A percentile compares a stretch with the other conserved stretches of the same genome.
Evolutionary conservation across 2,797 vertebrate species (phyloP).

Genomic region (Phataginus tetradactyla): DNA sequence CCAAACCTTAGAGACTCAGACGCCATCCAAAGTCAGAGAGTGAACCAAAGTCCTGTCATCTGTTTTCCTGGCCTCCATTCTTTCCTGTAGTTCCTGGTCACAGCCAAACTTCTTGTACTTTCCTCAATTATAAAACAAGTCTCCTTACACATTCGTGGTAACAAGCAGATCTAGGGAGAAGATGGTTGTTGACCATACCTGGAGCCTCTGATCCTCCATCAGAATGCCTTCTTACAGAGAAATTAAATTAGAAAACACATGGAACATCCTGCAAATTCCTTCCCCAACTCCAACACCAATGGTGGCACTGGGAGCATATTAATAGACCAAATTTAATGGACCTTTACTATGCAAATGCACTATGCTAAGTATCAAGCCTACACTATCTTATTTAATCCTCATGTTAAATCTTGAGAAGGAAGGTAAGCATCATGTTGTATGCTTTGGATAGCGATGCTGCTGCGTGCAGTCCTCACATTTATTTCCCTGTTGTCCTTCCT

Average conservation of each 20-base stretch:
- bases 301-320: background rate
- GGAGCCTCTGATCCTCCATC: background rate
- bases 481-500: constrained; percentile 2
- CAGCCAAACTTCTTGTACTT: background rate
- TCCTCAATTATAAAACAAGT: background rate
- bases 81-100: background rate
- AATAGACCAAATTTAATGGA: background rate
- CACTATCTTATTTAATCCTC: background rate
- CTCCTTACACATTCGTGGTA: background rate
- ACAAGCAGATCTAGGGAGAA: background rate
- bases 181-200: background rate
- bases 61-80: background rate
- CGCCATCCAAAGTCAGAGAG: background rate
- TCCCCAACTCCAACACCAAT: background rate
- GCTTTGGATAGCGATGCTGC: background rate
- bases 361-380: background rate
- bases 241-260: constrained; percentile 31
- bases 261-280: background rate
- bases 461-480: background rate
- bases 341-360: background rate
- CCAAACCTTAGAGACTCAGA: background rate
- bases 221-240: background rate
- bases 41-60: background rate
- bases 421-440: background rate
- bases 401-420: background rate